Percentiles rank a stretch among this genome's conserved stretches.
phyloP scores from a whole-genome alignment of 2,888 invertebrate genomes.

The Arrhopalites spinosus region DNA sequence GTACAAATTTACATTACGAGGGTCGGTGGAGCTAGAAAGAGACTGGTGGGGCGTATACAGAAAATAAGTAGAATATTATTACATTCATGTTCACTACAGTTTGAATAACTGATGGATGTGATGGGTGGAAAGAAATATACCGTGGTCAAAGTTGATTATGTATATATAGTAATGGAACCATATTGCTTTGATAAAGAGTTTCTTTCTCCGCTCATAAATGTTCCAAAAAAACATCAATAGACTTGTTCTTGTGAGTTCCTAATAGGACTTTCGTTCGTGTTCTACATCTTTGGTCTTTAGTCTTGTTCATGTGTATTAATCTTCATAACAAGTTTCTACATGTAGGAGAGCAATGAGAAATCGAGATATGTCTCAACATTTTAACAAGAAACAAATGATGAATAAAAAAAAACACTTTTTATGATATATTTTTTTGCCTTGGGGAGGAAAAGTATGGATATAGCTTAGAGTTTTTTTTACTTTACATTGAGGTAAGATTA shows the following conservation, averaged over 20 bases:
- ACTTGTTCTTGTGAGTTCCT: background rate
- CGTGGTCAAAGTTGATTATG: constrained; percentile 6
- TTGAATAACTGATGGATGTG: constrained; percentile 14
- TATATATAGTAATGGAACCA: background rate
- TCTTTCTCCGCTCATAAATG: background rate
- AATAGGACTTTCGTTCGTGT: background rate
- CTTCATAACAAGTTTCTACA: background rate
- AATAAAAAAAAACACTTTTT: too few relatives aligned
- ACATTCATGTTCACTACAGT: constrained; percentile 29
- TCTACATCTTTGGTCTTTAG: background rate
- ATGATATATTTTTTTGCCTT: too few relatives aligned
- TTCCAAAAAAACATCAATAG: constrained; percentile 5
- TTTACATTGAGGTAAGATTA: too few relatives aligned
- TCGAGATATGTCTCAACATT: too few relatives aligned
- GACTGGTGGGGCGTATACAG: background rate
- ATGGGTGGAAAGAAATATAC: background rate
- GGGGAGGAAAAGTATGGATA: too few relatives aligned
- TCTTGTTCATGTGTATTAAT: too few relatives aligned
- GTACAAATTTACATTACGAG: constrained; percentile 27
- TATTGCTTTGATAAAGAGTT: constrained; percentile 11
- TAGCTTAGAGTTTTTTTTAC: too few relatives aligned
- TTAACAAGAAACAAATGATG: too few relatives aligned
- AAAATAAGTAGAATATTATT: background rate
- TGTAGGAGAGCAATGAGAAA: background rate
- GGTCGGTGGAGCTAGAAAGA: constrained; percentile 18